Percentiles rank a stretch among this genome's conserved stretches.
These are phyloP conservation scores for Tringa solitaria DNA, from an alignment of 2,113 vertebrate genomes.

Conservation along the genomic window DNA sequence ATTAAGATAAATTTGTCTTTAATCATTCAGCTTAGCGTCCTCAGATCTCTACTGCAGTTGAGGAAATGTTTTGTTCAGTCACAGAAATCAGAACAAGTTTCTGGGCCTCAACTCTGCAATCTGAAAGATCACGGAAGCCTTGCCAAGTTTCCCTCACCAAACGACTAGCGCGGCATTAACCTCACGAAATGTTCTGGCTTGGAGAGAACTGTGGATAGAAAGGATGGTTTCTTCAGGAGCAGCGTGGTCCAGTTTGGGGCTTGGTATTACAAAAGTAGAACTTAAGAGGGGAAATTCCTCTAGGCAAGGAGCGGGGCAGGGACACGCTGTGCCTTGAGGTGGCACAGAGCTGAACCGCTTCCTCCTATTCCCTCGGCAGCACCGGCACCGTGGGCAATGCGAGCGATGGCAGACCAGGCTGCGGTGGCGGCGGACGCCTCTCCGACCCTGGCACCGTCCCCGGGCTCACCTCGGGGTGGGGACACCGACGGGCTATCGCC, in stretches of 20 bases:
- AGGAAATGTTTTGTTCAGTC: not conserved
- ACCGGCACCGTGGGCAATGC: not conserved
- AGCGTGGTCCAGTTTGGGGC: not conserved
- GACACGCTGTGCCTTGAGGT: rapidly evolving
- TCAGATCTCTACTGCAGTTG: not conserved
- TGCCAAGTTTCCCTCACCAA: not conserved
- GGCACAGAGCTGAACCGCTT: not conserved
- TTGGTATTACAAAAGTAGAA: not conserved
- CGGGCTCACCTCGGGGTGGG: not conserved
- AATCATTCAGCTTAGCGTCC: not conserved
- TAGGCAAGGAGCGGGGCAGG: not conserved
- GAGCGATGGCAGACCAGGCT: conserved; percentile 75
- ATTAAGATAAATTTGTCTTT: not conserved
- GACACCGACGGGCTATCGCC: not conserved
- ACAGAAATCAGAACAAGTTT: not conserved
- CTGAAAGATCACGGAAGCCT: not conserved
- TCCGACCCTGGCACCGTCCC: not conserved
- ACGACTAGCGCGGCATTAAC: not conserved
- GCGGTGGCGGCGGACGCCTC: not conserved
- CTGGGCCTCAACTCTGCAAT: not conserved
- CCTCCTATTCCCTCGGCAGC: not conserved
- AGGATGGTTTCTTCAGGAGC: not conserved
- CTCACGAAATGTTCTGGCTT: not conserved
- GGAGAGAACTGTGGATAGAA: not conserved
- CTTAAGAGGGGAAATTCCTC: not conserved